Conservation (phyloP, 2,888 invertebrate genomes). For the Eupithecia inturbata region DNA sequence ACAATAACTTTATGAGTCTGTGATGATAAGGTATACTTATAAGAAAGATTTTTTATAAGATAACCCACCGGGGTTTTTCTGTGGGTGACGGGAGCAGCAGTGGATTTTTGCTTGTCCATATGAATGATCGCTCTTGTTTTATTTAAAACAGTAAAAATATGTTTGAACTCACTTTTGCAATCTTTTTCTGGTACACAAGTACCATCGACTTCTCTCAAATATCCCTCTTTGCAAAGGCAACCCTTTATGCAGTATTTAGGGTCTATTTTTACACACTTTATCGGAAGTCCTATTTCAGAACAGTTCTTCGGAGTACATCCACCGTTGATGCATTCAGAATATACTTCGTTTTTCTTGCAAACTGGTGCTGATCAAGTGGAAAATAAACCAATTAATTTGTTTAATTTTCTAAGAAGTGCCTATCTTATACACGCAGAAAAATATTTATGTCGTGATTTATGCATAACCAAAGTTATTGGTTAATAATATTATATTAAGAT, state of each 20-base stretch:
- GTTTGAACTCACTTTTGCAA: conserved; percentile 49
- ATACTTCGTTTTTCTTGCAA: conserved; percentile 49
- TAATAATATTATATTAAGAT: too few relatives aligned
- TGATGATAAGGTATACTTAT: too few relatives aligned
- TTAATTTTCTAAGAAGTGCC: too few relatives aligned
- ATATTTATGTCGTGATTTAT: too few relatives aligned
- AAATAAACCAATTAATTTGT: background rate
- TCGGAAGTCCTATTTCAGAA: conserved; percentile 48
- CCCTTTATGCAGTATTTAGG: conserved; percentile 51
- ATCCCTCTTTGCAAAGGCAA: conserved; percentile 54
- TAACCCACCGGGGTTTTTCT: too few relatives aligned
- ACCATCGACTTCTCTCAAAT: conserved; percentile 51
- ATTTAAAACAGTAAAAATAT: background rate
- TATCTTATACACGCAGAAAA: too few relatives aligned
- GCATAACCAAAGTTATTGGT: too few relatives aligned
- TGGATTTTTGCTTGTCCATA: background rate
- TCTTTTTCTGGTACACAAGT: conserved; percentile 50
- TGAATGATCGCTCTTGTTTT: background rate
- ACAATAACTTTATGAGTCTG: too few relatives aligned
- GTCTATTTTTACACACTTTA: conserved; percentile 48
- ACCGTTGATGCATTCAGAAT: conserved; percentile 52
- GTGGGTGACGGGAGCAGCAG: background rate
- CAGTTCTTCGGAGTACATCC: conserved; percentile 56
- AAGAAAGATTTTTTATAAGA: too few relatives aligned
- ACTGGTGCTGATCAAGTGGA: conserved; percentile 13